A percentile compares a stretch with the other conserved stretches of the same genome.
Evolutionary conservation across 1,140 invertebrate genomes (phyloP).

Genomic region (Tachypleus tridentatus): DNA sequence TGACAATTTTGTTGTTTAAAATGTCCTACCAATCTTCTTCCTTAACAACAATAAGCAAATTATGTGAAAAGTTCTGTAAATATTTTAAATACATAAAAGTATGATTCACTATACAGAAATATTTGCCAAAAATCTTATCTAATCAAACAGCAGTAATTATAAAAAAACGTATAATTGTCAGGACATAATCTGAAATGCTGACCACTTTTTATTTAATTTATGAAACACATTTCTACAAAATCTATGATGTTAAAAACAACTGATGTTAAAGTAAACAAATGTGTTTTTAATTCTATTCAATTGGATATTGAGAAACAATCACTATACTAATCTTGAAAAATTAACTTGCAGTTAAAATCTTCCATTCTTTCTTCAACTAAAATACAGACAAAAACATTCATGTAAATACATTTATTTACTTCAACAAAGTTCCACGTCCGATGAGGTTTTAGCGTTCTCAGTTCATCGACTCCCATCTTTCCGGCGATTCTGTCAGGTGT

Average conservation of each 20-base stretch:
- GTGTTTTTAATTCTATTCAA: too few relatives aligned
- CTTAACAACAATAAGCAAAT: conserved; percentile 3
- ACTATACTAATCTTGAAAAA: too few relatives aligned
- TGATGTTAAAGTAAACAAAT: too few relatives aligned
- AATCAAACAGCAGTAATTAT: too few relatives aligned
- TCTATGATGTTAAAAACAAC: too few relatives aligned
- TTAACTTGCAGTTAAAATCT: background rate
- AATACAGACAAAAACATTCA: background rate
- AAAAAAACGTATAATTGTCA: too few relatives aligned
- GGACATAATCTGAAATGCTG: too few relatives aligned
- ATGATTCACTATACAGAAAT: too few relatives aligned
- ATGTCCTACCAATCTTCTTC: background rate
- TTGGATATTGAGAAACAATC: too few relatives aligned
- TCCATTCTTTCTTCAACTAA: background rate
- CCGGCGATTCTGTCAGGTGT: conserved; percentile 75
- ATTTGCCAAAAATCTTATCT: too few relatives aligned
- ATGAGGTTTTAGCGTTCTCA: conserved; percentile 51
- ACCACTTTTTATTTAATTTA: too few relatives aligned
- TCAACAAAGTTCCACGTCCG: conserved; percentile 59
- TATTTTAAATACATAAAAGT: conserved; percentile 3
- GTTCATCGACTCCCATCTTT: conserved; percentile 53
- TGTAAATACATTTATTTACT: conserved; percentile 31
- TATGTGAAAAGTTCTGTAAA: conserved; percentile 19
- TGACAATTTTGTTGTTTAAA: conserved; percentile 8
- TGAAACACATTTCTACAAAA: too few relatives aligned